These are phyloP conservation scores for Junco hyemalis DNA, from an alignment of 2,113 vertebrate species.

Conservation along the genomic window DNA sequence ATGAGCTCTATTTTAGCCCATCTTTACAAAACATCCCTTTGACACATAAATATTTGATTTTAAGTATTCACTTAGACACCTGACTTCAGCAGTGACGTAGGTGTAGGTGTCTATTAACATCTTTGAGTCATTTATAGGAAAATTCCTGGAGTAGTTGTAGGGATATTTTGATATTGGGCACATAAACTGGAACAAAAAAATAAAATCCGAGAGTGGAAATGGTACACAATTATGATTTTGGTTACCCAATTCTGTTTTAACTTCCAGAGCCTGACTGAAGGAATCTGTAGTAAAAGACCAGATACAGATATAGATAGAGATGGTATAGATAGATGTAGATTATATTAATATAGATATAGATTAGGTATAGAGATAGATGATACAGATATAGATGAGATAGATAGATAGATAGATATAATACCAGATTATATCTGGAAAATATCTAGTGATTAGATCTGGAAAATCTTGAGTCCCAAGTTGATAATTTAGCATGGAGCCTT, in stretches of 20 bases:
- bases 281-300: not conserved
- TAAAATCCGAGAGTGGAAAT: not conserved
- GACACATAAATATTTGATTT: not conserved
- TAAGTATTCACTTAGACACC: not conserved
- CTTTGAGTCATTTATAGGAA: not conserved
- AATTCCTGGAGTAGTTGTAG: not conserved
- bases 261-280: not conserved
- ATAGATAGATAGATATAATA: not conserved
- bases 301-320: not conserved
- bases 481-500: not conserved
- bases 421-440: not conserved
- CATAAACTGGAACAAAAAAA: not conserved
- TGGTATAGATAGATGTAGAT: not conserved
- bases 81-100: not conserved
- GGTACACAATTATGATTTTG: not conserved
- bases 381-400: too few relatives aligned
- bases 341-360: not conserved
- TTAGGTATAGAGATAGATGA: too few relatives aligned
- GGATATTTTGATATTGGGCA: too few relatives aligned
- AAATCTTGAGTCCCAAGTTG: not conserved
- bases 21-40: not conserved
- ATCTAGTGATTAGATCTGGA: not conserved
- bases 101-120: rapidly evolving
- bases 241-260: not conserved
- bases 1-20: not conserved